Evolutionary conservation across 2,797 vertebrate species (phyloP).

Genomic region (Siniperca scherzeri): DNA sequence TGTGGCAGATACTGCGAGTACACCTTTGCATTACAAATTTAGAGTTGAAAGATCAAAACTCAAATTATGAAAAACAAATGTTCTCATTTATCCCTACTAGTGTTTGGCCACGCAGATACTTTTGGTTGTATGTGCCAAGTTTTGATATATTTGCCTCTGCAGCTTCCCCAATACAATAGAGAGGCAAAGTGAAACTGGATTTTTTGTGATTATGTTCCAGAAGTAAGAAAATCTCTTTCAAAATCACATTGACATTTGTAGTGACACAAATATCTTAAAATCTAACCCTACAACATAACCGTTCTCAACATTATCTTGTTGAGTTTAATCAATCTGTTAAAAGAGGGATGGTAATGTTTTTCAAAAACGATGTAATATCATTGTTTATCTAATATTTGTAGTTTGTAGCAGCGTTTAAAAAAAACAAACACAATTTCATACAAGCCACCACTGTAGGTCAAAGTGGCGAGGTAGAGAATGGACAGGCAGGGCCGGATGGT

Average conservation of each 20-base stretch:
- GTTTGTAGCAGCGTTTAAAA: constrained; percentile 1
- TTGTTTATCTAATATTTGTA: neutral
- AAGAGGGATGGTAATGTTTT: neutral
- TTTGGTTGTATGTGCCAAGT: constrained; percentile 32
- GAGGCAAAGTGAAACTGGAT: neutral
- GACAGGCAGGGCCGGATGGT: neutral
- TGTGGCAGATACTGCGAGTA: constrained; percentile 57
- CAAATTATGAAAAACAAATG: constrained; percentile 19
- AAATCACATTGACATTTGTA: neutral
- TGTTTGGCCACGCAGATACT: constrained; percentile 52
- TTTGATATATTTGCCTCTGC: constrained; percentile 6
- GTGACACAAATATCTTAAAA: neutral
- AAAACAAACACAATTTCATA: neutral
- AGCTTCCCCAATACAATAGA: neutral
- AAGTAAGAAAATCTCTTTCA: neutral
- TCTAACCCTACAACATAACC: neutral
- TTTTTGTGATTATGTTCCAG: neutral
- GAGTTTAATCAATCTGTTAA: neutral
- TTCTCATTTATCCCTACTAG: constrained; percentile 28
- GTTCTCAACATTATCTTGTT: neutral
- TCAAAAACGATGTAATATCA: accelerated
- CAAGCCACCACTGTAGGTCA: neutral
- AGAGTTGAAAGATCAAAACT: constrained; percentile 37
- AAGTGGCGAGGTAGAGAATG: neutral
- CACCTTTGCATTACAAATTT: constrained; percentile 61